Base-by-base conservation (phyloP, 2,113 vertebrate genomes). In the Hydropotes inermis region DNA sequence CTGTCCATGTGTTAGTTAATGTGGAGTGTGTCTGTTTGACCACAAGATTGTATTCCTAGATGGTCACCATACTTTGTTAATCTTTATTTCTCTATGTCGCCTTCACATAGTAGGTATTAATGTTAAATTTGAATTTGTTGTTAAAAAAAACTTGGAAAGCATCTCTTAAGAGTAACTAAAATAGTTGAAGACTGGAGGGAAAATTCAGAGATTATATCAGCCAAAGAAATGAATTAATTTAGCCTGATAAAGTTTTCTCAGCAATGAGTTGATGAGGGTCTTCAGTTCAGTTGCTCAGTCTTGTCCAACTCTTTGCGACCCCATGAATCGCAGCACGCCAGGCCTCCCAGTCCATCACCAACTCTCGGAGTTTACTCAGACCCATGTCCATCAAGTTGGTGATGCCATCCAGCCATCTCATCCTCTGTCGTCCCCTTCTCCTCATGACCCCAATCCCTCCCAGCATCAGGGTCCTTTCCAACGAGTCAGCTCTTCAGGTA, bases 141-240 rank as follows among this genome's bases (percentile, higher is more conserved):
- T 89, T 78, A 76, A 76, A 94, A 96, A 94, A 96, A 96, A 95
- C 47, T 78, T 93, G 28, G 13, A 43, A 36, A 84, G 47, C 7
- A 0, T 89, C 79, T 33, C 58, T 95, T 95, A 30, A 85, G 60
- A 83, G 3, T 81, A 84, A 84, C 13, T 55, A 45, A 94, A 92
- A 93, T 67, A 8, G 47, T 36, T 84, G 33, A 95, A 89, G 47
- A 82, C 43, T 39, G 43, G 17, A 76, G 28, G 8, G 15, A 15
- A 61, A 61, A 16, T 86, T 57, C 28, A 50, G 83, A 97, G 55
- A 76, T 54, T 83, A 8, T 82, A 39, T 3, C 89, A 89, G 58
- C n/a, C 54, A 55, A 36, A 93, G 27, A 88, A 81, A 9, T 4
- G 84, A 61, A 45, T 58, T 84, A 52, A 28, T 67, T 76, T 90